These are phyloP conservation scores for Amphimedon queenslandica DNA, from an alignment of 37 sponge, comb jelly and placozoan genomes.

Conservation along the genomic window DNA sequence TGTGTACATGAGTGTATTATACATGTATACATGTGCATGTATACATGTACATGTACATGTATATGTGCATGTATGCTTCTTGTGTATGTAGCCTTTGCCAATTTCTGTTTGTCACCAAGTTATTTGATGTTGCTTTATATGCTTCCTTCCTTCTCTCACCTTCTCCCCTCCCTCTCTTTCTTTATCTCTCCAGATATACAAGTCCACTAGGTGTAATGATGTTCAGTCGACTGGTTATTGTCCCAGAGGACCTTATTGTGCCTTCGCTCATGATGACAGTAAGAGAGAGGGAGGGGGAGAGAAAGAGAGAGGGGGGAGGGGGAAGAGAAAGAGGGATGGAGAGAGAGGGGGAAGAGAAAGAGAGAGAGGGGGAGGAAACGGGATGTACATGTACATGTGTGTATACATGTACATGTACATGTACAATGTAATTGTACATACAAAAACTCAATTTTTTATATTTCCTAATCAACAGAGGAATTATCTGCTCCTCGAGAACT, in stretches of 20 bases:
- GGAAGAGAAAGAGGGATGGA: too few species aligned
- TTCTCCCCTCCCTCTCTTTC: background rate
- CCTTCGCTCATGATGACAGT: conserved; percentile 96
- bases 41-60: background rate
- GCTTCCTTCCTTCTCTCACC: background rate
- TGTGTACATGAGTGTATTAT: conserved; percentile 23
- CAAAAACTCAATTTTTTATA: background rate
- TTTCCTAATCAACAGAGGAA: conserved; percentile 38
- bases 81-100: background rate
- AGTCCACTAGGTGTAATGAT: conserved; percentile 97
- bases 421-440: background rate
- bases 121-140: background rate
- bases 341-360: too few species aligned
- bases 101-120: background rate
- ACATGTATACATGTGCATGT: conserved; percentile 2
- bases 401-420: background rate
- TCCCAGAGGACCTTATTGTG: conserved; percentile 98
- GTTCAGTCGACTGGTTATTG: conserved; percentile 96
- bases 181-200: conserved; percentile 82
- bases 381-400: too few species aligned
- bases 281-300: conserved; percentile 39
- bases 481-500: conserved; percentile 62
- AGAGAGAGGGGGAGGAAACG: too few species aligned
- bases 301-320: too few species aligned
- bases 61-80: background rate